phyloP scores from a whole-genome alignment of 2,888 invertebrate genomes.

The Drosophila peninsularis region DNA sequence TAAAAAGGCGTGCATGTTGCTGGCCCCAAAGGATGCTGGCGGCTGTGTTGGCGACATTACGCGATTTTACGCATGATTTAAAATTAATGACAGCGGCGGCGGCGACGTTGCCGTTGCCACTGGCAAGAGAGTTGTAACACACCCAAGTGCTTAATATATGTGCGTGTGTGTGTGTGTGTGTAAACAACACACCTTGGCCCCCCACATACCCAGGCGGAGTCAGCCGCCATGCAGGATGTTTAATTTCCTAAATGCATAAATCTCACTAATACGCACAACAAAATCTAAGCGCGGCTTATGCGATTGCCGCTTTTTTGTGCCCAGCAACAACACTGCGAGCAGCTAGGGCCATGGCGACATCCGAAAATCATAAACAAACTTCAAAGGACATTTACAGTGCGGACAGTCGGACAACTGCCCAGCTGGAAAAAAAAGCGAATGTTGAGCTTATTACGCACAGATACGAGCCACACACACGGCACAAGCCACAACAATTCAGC shows the following conservation, averaged over 20 bases:
- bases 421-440: constrained; percentile 29
- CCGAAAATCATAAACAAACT: constrained; percentile 83
- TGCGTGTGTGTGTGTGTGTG: neutral
- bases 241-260: constrained; percentile 84
- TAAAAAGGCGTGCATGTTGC: constrained; percentile 20
- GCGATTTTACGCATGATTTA: constrained; percentile 81
- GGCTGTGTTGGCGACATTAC: constrained; percentile 78
- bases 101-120: constrained; percentile 22
- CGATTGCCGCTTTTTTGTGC: constrained; percentile 46
- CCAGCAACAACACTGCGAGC: constrained; percentile 5
- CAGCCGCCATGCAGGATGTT: constrained; percentile 75
- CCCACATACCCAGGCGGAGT: constrained; percentile 5
- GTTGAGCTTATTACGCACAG: constrained; percentile 71
- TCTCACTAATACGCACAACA: constrained; percentile 77
- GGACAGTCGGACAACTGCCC: constrained; percentile 48
- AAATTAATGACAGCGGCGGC: constrained; percentile 73
- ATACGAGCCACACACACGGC: constrained; percentile 22
- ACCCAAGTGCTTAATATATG: constrained; percentile 4
- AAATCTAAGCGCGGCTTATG: constrained; percentile 71
- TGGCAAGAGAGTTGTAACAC: constrained; percentile 5
- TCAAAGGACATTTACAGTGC: constrained; percentile 73
- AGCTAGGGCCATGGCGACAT: too few species aligned
- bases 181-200: constrained; percentile 10
- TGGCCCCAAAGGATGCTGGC: constrained; percentile 66
- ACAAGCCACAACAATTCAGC: constrained; percentile 72